Evolutionary conservation across 1,140 invertebrate genomes (phyloP).

Genomic region (Drosophila parabipectinata): DNA sequence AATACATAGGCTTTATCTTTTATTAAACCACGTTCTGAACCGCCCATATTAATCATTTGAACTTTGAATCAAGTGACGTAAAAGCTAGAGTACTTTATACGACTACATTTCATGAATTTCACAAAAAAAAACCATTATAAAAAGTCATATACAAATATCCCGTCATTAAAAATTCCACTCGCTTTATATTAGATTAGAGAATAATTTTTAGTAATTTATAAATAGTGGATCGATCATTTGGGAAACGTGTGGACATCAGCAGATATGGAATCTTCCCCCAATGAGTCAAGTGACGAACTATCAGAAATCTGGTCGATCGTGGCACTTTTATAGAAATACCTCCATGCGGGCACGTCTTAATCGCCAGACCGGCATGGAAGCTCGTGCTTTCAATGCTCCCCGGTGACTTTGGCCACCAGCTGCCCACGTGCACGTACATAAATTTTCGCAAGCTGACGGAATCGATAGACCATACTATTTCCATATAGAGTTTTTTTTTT

Average conservation of each 20-base stretch:
- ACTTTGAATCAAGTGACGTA: not conserved
- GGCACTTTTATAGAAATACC: slow-evolving; percentile 26
- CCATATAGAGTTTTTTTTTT: not conserved
- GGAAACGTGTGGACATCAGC: not conserved
- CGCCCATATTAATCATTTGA: too few species aligned
- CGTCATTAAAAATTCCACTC: not conserved
- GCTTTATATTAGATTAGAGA: not conserved
- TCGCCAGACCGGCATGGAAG: slow-evolving; percentile 26
- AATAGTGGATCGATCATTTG: not conserved
- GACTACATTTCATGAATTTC: not conserved
- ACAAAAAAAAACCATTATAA: not conserved
- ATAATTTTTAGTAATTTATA: not conserved
- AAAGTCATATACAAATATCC: not conserved
- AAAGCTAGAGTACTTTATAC: not conserved
- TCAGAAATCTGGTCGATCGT: slow-evolving; percentile 12
- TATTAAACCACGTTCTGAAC: not conserved
- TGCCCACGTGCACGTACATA: slow-evolving; percentile 27
- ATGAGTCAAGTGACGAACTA: not conserved
- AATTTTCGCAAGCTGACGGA: slow-evolving; percentile 29
- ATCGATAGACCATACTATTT: slow-evolving; percentile 21
- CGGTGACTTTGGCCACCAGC: slow-evolving; percentile 41
- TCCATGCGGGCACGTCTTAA: slow-evolving; percentile 12
- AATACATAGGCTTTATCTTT: too few species aligned
- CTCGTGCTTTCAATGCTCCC: slow-evolving; percentile 18
- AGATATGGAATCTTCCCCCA: not conserved